Base-by-base conservation (phyloP, 2,888 invertebrate genomes). In the Fragum fragum region DNA sequence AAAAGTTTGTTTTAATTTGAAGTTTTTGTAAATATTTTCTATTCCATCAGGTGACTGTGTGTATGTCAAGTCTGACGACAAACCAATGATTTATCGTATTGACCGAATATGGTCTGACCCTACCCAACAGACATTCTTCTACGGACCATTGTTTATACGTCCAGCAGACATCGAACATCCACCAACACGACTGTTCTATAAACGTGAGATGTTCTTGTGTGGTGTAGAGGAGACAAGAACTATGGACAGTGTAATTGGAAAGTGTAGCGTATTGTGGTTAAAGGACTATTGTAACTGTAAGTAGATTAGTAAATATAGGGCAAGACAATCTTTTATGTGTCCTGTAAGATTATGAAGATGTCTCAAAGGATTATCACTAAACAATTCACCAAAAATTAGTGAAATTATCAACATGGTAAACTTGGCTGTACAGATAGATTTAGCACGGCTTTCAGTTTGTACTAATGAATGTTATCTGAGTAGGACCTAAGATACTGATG, bases 191-290 rank as follows among this genome's bases (percentile, higher is more conserved):
- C 91, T 97, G 69, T 99, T 98, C 95, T 99, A 97, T 95, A 97
- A 97, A 90, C 98, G 98, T 95, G 99, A 99, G 95, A 96, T 99
- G 80, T 96, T 99, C 91, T 95, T 98, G 47, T 98, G 98, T 39
- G 97, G 97, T 0, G 96, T 98, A 85, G 98, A 98, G 93, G 98
- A 98, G 92, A 97, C 97, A 0, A 97, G 98, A 94, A 98, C 98
- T 3, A 96, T 99, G 39, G 97, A 97, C 89, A 97, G 97, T 88
- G 97, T 99, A 86, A 97, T 98, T 83, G 98, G 98, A 18, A 97
- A 97, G 88, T 99, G 99, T 94, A 96, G 97, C 0, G 98, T 99
- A 9, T 95, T 99, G 75, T 97, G 98, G 92, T 97, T 97, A 92
- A 97, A 97, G 83, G 98, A 99, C 91, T 99, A 97, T 94, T 97